Evolutionary conservation across 2,888 invertebrate genomes (phyloP), one percentile per base, ranked within the genome.

Genomic region (Nezara viridula): DNA sequence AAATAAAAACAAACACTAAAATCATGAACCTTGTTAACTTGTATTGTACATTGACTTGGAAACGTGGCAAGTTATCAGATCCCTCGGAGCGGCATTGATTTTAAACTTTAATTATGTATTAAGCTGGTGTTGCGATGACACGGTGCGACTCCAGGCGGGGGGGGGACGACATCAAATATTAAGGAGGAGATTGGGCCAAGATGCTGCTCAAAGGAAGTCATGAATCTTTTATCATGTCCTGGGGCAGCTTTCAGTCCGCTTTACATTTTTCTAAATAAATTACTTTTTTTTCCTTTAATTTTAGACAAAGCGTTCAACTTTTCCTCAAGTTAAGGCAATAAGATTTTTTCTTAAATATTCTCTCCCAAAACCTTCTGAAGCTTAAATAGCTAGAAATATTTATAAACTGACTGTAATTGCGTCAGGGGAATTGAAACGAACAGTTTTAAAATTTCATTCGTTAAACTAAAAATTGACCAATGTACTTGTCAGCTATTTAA

Each of bases 181-280:
- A 37, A 32, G 1, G 19, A 73, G 37, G 27, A 73, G 66, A 73
- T 73, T 73, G 19, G 37, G 6, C 21, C 19, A 73, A 37, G 24
- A 73, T 37, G 66, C 66, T 32, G 32, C 37, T 73, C 66, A 73
- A 73, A 73, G 66, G 32, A 32, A 73, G 14, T 10, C 37, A 60
- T 73, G 66, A 73, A 73, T 73, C 32, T 73, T 73, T 73, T 37
- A 73, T 73, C 27, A 73, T n/a, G 32, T 19, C 66, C 37, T 12
- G 19, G 21, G 66, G 66, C 66, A 19, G 19, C 37, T 2, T 32
- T 37, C 27, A 37, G 66, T 73, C 66, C 32, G 66, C 37, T 73
- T 73, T 73, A 73, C 66, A 73, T 73, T 73, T 73, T 73, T 73
- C 66, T 37, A 73, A 73, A 73, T 73, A 73, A 73, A 73, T 73